Percentiles rank a stretch among this genome's conserved stretches.
These are phyloP conservation scores for Aromia moschata DNA, from an alignment of 2,888 invertebrate species.

Conservation along the genomic window DNA sequence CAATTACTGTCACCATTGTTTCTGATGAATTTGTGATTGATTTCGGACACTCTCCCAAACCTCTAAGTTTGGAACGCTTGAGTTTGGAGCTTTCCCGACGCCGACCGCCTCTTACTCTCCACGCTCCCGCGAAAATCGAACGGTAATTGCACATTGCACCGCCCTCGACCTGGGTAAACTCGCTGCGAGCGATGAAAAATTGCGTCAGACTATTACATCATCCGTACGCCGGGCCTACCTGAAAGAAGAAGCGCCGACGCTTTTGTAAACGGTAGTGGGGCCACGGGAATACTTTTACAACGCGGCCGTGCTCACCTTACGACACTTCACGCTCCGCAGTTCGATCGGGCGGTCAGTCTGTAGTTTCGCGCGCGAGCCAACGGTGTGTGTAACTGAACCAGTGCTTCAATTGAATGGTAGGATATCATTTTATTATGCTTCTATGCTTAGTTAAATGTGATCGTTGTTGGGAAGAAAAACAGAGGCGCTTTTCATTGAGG, in stretches of 20 bases:
- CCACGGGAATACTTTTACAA: neutral
- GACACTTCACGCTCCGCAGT: constrained; percentile 6
- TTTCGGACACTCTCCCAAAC: too few species aligned
- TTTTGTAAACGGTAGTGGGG: constrained; percentile 6
- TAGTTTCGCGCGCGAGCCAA: too few species aligned
- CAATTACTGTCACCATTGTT: too few species aligned
- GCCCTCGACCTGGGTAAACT: neutral
- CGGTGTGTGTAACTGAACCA: constrained; percentile 20
- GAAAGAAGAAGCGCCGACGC: constrained; percentile 19
- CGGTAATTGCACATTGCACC: too few species aligned
- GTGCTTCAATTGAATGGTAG: constrained; percentile 23
- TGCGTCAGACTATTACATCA: constrained; percentile 17
- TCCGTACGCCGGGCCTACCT: constrained; percentile 3
- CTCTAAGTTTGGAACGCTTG: too few species aligned
- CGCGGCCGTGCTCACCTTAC: constrained; percentile 3
- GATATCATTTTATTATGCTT: constrained; percentile 3
- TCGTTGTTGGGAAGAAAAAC: too few species aligned
- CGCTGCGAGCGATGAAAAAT: neutral
- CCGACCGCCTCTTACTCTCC: too few species aligned
- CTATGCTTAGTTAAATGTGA: neutral
- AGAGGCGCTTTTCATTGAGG: too few species aligned
- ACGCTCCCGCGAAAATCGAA: too few species aligned
- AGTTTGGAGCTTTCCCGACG: too few species aligned
- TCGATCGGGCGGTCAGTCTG: too few species aligned
- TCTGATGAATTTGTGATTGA: too few species aligned